Evolutionary conservation across 2,113 vertebrate genomes (phyloP), one percentile per base, ranked within the genome.

Genomic region (Isurus oxyrinchus): DNA sequence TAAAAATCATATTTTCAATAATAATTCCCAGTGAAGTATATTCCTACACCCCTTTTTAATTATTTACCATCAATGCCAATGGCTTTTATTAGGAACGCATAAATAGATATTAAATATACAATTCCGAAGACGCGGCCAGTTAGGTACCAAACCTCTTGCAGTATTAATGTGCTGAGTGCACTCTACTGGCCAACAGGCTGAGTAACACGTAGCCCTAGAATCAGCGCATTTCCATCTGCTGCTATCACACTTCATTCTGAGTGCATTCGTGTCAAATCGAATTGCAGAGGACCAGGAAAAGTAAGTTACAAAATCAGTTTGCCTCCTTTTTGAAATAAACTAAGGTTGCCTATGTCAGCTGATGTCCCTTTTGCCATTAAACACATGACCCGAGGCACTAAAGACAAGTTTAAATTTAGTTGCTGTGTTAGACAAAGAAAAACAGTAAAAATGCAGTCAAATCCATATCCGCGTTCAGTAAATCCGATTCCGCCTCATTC

Each of bases 131-230:
- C 11, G 40, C n/a, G 59, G 59, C 35, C 66, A 95, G 94, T 94
- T 66, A 21, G 59, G 61, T 53, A 53, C 31, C 61, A 23, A 72
- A 53, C 40, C 94, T 76, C 31, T 49, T 72, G 67, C 94, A 95
- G 94, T 95, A 95, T 72, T 95, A 95, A 76, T 95, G 94, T 95
- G 21, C 11, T 69, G 94, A 69, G 63, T 95, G 94, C 94, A 76
- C 94, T 55, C 94, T 95, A 16, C 94, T 95, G 94, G 94, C 94
- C 94, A 72, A 95, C 44, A 55, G 49, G 94, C 94, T 95, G 44
- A 76, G 94, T 72, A 95, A 95, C 94, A 95, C 44, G 7, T 27
- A 19, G 94, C 31, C 61, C 27, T 25, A 44, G 40, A 72, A 72
- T 31, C 40, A 10, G 66, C 3, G 40, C 66, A 10, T 27, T 53